Percentiles rank a stretch among this genome's conserved stretches.
Conservation (phyloP, 2,113 vertebrate genomes). For the Ophthalmolycus amberensis region DNA sequence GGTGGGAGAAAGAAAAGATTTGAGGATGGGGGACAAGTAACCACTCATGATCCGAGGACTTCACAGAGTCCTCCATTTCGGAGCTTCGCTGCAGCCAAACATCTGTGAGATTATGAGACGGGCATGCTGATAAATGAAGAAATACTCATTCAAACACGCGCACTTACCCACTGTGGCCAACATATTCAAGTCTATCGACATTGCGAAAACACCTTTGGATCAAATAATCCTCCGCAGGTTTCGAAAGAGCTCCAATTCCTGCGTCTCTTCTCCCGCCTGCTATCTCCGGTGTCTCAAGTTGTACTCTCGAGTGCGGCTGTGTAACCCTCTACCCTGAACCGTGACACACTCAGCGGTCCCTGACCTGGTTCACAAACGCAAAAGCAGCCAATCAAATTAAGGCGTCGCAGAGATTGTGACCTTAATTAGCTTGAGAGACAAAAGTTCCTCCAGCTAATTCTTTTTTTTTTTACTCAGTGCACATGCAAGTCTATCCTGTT, state of each 20-base stretch:
- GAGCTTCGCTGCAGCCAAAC: neutral
- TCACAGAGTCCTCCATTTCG: neutral
- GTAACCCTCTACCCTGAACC: constrained; percentile 68
- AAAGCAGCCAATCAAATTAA: constrained; percentile 72
- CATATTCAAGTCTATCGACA: constrained; percentile 46
- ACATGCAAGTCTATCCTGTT: constrained; percentile 35
- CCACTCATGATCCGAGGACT: neutral
- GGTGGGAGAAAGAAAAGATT: neutral
- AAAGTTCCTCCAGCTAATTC: constrained; percentile 47
- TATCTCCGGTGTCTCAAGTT: constrained; percentile 33
- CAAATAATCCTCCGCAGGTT: constrained; percentile 20
- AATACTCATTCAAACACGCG: neutral
- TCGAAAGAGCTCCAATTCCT: constrained; percentile 6
- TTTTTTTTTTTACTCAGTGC: constrained; percentile 4
- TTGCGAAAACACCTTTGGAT: constrained; percentile 17
- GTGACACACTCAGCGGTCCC: constrained; percentile 64
- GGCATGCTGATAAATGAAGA: neutral
- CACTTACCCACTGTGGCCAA: constrained; percentile 53
- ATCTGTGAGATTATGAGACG: neutral
- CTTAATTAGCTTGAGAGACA: constrained; percentile 68
- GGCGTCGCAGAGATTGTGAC: constrained; percentile 65
- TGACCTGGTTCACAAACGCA: constrained; percentile 75
- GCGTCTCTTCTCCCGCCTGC: constrained; percentile 33
- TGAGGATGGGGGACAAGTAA: neutral
- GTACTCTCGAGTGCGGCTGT: constrained; percentile 30